These are phyloP conservation scores for Dunckerocampus dactyliophorus DNA, from an alignment of 2,113 vertebrate species.

Conservation along the genomic window DNA sequence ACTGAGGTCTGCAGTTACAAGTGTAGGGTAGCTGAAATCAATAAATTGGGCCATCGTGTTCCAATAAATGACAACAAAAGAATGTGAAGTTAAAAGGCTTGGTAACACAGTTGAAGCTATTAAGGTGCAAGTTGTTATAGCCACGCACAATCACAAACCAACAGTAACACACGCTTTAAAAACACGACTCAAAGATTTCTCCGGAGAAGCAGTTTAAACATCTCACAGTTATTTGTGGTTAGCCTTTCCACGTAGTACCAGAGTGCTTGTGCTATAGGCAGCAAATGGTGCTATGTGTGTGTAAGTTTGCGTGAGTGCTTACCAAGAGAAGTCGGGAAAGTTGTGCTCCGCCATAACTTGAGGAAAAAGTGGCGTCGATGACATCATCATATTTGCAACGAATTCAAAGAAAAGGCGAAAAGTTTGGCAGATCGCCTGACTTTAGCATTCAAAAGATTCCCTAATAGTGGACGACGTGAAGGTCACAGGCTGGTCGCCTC, in stretches of 20 bases:
- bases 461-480: slow-evolving; percentile 14
- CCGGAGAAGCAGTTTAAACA: background rate
- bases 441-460: slow-evolving; percentile 8
- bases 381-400: slow-evolving; percentile 75
- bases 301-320: slow-evolving; percentile 41
- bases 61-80: background rate
- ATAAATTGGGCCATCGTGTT: slow-evolving; percentile 2
- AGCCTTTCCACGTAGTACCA: background rate
- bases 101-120: slow-evolving; percentile 15
- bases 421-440: background rate
- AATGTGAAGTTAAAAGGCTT: background rate
- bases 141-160: slow-evolving; percentile 25
- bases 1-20: slow-evolving; percentile 3
- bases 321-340: slow-evolving; percentile 71
- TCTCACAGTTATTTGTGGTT: background rate
- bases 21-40: slow-evolving; percentile 8
- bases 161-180: slow-evolving; percentile 3
- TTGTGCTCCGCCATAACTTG: slow-evolving; percentile 77
- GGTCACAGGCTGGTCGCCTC: slow-evolving; percentile 18
- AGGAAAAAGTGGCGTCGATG: slow-evolving; percentile 72
- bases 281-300: background rate
- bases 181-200: background rate
- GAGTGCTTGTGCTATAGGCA: slow-evolving; percentile 5
- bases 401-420: slow-evolving; percentile 52
- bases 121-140: slow-evolving; percentile 33